Evolutionary conservation across 2,797 vertebrate genomes (phyloP).

Genomic region (Spinus olivaceus): DNA sequence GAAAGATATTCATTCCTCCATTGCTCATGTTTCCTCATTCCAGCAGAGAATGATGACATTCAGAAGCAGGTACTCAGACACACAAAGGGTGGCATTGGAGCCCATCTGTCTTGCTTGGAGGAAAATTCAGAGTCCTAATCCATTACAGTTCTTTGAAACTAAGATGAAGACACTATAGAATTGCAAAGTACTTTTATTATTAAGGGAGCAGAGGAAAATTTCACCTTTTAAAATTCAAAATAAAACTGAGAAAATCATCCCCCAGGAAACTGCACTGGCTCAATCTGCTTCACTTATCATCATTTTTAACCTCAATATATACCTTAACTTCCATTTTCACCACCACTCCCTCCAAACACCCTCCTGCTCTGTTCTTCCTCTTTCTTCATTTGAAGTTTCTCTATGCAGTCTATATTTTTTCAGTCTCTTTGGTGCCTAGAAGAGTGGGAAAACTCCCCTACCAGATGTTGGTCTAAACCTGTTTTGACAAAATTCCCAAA

Average conservation of each 20-base stretch:
- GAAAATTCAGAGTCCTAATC: slow-evolving; percentile 5
- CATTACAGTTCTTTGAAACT: slow-evolving; percentile 32
- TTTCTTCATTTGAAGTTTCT: not conserved
- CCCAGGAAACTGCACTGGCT: not conserved
- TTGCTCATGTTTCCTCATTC: slow-evolving; percentile 25
- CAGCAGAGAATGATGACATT: not conserved
- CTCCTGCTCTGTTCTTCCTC: not conserved
- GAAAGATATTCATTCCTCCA: slow-evolving; percentile 19
- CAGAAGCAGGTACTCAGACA: not conserved
- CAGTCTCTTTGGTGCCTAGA: not conserved
- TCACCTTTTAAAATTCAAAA: not conserved
- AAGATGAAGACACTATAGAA: not conserved
- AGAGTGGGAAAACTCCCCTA: not conserved
- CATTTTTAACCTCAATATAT: not conserved
- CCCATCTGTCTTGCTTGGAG: slow-evolving; percentile 3
- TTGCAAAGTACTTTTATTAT: not conserved
- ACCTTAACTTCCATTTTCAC: not conserved
- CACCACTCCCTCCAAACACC: not conserved
- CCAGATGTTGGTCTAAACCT: not conserved
- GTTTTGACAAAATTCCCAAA: not conserved
- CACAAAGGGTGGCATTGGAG: slow-evolving; percentile 23
- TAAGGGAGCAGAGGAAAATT: not conserved
- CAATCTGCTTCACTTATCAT: not conserved
- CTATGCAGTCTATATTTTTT: not conserved
- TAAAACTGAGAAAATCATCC: not conserved